Percentiles rank a stretch among this genome's conserved stretches.
Evolutionary conservation across 2,113 vertebrate species (phyloP).

Genomic region (Acinonyx jubatus): DNA sequence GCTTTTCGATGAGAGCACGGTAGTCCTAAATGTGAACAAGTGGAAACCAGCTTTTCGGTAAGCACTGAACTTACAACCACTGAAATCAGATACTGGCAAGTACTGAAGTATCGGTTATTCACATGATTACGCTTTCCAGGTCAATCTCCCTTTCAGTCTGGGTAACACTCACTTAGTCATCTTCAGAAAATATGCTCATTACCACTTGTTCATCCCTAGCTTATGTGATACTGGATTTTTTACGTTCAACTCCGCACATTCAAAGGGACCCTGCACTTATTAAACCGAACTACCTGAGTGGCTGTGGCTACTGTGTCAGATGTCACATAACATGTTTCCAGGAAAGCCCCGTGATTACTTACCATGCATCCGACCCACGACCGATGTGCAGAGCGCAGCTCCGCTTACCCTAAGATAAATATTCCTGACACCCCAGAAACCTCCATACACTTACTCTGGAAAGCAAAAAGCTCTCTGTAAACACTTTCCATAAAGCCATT

Average conservation of each 20-base stretch:
- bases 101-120: background rate
- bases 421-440: background rate
- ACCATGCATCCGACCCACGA: background rate
- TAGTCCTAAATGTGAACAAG: constrained; percentile 89
- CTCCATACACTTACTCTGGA: background rate
- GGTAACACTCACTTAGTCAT: background rate
- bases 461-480: background rate
- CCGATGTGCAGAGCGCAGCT: background rate
- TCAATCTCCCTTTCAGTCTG: background rate
- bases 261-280: background rate
- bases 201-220: background rate
- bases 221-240: background rate
- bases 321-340: background rate
- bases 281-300: background rate
- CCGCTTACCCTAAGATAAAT: background rate
- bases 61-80: background rate
- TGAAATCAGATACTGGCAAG: background rate
- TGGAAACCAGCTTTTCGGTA: background rate
- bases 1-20: constrained; percentile 91
- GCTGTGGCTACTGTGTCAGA: background rate
- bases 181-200: background rate
- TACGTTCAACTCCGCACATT: background rate
- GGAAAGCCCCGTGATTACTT: background rate
- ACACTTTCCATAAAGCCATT: background rate
- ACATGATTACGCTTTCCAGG: background rate